These are phyloP conservation scores for Pollenia angustigena DNA, from an alignment of 2,888 invertebrate genomes.

Conservation along the genomic window DNA sequence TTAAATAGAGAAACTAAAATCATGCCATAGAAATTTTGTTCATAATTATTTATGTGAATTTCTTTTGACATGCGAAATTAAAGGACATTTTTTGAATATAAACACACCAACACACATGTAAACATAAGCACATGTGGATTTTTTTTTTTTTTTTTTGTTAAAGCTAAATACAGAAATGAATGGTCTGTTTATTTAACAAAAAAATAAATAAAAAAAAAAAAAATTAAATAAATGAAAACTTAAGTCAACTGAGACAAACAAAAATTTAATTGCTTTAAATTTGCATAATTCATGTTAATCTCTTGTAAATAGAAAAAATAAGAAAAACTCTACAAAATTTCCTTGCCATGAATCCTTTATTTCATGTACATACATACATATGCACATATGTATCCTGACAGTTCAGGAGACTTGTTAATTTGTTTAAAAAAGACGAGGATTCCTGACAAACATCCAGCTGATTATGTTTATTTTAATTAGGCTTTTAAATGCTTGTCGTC, in stretches of 20 bases:
- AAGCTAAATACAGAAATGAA: conserved; percentile 26
- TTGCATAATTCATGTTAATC: conserved; percentile 69
- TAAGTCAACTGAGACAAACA: conserved; percentile 63
- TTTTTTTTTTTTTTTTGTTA: conserved; percentile 2
- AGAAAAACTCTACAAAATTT: conserved; percentile 2
- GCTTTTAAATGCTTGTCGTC: not conserved
- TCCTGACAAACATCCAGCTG: conserved; percentile 54
- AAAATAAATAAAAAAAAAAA: conserved; percentile 39
- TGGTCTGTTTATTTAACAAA: conserved; percentile 62
- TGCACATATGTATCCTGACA: too few relatives aligned
- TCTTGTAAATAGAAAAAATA: conserved; percentile 3
- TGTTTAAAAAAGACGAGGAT: not conserved
- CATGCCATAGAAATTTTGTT: conserved; percentile 56
- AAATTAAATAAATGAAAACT: conserved; percentile 25
- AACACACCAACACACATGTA: not conserved
- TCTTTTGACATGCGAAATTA: conserved; percentile 71
- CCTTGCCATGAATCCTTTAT: not conserved
- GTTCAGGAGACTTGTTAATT: not conserved
- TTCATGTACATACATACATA: not conserved
- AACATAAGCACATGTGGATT: conserved; percentile 3
- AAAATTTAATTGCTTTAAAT: conserved; percentile 69
- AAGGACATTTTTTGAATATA: conserved; percentile 62
- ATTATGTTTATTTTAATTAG: conserved; percentile 35
- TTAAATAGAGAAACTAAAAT: conserved; percentile 43
- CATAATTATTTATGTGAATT: conserved; percentile 53